phyloP scores from a whole-genome alignment of 2,888 invertebrate genomes.

The Apamea crenata region DNA sequence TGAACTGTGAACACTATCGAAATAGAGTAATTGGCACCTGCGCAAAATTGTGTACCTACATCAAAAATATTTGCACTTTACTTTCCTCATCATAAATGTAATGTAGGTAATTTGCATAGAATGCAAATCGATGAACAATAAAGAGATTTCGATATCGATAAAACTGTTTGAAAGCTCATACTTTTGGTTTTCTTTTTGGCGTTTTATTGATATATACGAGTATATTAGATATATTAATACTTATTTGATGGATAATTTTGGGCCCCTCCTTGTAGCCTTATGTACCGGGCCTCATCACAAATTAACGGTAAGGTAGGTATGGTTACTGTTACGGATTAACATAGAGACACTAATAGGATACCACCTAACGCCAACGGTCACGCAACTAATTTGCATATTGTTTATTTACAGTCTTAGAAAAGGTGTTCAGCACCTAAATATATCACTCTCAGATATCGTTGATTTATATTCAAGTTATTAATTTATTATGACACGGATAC shows the following conservation, averaged over 20 bases:
- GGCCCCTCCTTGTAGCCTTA: slow-evolving; percentile 13
- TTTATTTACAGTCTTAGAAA: slow-evolving; percentile 42
- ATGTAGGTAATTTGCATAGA: slow-evolving; percentile 60
- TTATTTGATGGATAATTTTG: not conserved
- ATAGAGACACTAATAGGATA: slow-evolving; percentile 36
- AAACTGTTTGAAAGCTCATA: slow-evolving; percentile 28
- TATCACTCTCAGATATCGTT: slow-evolving; percentile 36
- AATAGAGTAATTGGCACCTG: slow-evolving; percentile 80
- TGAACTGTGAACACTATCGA: slow-evolving; percentile 82
- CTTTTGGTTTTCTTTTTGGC: slow-evolving; percentile 7
- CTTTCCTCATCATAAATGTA: slow-evolving; percentile 65
- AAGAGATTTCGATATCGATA: slow-evolving; percentile 38
- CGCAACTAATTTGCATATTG: slow-evolving; percentile 43
- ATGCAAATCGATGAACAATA: slow-evolving; percentile 47
- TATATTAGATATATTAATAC: too few species aligned
- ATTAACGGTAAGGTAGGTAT: slow-evolving; percentile 13
- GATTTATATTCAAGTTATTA: slow-evolving; percentile 17
- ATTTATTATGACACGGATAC: slow-evolving; percentile 24
- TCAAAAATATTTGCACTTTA: slow-evolving; percentile 69
- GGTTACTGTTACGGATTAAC: slow-evolving; percentile 42
- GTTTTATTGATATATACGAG: slow-evolving; percentile 4
- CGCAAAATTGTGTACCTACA: slow-evolving; percentile 65
- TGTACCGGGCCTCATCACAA: not conserved
- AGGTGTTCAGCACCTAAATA: slow-evolving; percentile 40
- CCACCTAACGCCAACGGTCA: slow-evolving; percentile 17